Evolutionary conservation across 2,888 invertebrate species (phyloP).

Genomic region (Orchestes rusci): DNA sequence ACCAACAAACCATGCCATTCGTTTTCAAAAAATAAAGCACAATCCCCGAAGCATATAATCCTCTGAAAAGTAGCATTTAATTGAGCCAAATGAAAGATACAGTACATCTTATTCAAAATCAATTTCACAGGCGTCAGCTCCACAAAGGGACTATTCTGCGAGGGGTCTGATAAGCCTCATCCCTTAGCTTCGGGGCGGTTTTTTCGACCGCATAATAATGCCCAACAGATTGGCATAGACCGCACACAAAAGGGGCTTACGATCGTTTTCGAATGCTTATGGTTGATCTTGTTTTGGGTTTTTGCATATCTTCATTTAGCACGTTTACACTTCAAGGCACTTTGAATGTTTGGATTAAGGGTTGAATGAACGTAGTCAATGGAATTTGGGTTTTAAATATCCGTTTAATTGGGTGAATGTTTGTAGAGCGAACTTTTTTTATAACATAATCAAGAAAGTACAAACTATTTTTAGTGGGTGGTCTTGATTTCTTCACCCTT

Average conservation of each 20-base stretch:
- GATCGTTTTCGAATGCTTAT: too few species aligned
- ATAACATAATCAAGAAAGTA: too few species aligned
- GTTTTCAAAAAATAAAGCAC: too few species aligned
- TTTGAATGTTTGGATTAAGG: too few species aligned
- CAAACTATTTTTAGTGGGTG: too few species aligned
- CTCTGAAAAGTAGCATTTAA: constrained; percentile 28
- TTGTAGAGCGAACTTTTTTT: too few species aligned
- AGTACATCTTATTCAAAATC: constrained; percentile 32
- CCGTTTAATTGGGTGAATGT: too few species aligned
- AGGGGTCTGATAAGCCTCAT: constrained; percentile 35
- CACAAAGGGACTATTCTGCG: constrained; percentile 32
- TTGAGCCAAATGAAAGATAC: constrained; percentile 31
- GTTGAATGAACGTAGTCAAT: too few species aligned
- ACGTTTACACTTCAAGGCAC: constrained; percentile 3
- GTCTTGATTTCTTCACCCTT: too few species aligned
- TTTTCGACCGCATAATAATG: constrained; percentile 17
- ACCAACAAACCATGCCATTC: too few species aligned
- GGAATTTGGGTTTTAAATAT: too few species aligned
- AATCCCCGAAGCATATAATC: constrained; percentile 17
- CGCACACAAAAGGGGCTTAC: constrained; percentile 8
- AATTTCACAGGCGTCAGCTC: constrained; percentile 39
- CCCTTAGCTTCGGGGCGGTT: constrained; percentile 18
- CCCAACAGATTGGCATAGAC: constrained; percentile 13
- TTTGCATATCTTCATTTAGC: constrained; percentile 11
- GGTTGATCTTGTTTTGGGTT: neutral